Evolutionary conservation across 2,888 invertebrate genomes (phyloP).

Genomic region (Micoletzkya japonica): DNA sequence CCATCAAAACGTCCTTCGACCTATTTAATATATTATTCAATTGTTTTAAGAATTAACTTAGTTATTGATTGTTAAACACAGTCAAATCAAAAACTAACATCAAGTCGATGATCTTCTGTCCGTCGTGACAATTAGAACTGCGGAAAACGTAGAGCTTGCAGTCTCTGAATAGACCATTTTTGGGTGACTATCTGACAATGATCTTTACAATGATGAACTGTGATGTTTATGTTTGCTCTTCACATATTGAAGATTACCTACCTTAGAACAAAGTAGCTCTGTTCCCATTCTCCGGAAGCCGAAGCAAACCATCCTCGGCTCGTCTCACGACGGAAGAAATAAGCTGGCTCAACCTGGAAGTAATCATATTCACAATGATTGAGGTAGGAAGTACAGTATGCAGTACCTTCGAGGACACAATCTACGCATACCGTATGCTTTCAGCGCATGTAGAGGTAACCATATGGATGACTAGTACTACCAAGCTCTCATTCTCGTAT

Average conservation of each 20-base stretch:
- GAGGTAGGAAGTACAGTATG: no score
- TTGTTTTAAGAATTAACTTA: background rate
- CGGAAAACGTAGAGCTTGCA: conserved; percentile 51
- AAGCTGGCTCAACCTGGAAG: conserved; percentile 25
- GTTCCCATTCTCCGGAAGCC: conserved; percentile 37
- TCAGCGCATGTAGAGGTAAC: no score
- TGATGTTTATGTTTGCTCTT: background rate
- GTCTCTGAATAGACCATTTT: conserved; percentile 39
- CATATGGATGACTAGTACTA: no score
- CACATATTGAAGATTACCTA: conserved; percentile 15
- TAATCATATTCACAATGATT: no score
- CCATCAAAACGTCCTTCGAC: conserved; percentile 10
- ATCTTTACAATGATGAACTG: background rate
- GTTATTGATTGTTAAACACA: background rate
- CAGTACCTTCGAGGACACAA: no score
- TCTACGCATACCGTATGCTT: no score
- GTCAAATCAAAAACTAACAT: conserved; percentile 31
- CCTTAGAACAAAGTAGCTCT: conserved; percentile 45
- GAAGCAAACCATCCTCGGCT: background rate
- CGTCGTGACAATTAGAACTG: conserved; percentile 50
- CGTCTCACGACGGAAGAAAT: conserved; percentile 23
- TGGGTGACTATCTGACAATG: no score
- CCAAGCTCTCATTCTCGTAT: no score
- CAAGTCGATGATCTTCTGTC: conserved; percentile 36
- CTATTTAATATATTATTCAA: background rate